Conservation (phyloP, 2,888 invertebrate genomes). For the Pherbina coryleti region DNA sequence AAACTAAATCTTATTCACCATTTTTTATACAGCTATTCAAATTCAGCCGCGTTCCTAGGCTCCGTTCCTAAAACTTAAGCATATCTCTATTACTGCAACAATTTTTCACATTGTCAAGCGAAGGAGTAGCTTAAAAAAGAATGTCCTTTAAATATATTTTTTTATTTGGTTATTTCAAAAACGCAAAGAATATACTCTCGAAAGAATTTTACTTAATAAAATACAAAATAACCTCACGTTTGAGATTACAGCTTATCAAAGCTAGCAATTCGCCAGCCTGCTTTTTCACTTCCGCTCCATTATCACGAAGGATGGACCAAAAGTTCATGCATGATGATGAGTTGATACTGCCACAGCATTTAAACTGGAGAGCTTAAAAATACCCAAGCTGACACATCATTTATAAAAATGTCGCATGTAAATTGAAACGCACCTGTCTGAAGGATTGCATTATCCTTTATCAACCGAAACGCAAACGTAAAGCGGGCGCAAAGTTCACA, state of each 20-base stretch:
- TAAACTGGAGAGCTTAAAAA: too few relatives aligned
- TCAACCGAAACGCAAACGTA: conserved; percentile 21
- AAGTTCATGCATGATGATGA: not conserved
- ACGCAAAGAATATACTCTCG: too few relatives aligned
- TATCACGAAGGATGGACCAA: not conserved
- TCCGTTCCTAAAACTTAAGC: too few relatives aligned
- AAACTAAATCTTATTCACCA: too few relatives aligned
- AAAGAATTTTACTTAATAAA: not conserved
- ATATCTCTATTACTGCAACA: too few relatives aligned
- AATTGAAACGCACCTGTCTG: conserved; percentile 58
- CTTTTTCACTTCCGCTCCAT: conserved; percentile 27
- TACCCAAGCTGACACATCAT: conserved; percentile 59
- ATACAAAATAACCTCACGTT: conserved; percentile 60
- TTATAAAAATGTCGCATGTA: conserved; percentile 58
- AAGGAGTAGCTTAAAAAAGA: too few relatives aligned
- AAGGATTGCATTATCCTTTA: conserved; percentile 36
- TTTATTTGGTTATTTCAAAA: too few relatives aligned
- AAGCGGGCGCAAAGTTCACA: not conserved
- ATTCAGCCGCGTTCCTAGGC: too few relatives aligned
- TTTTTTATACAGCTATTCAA: too few relatives aligned
- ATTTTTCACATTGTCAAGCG: too few relatives aligned
- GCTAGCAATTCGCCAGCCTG: conserved; percentile 48
- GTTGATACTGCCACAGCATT: too few relatives aligned
- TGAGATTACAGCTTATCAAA: conserved; percentile 65
- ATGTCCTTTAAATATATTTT: too few relatives aligned